These are phyloP conservation scores for Aphelenchoides avenae DNA, from an alignment of 1,140 invertebrate species.

Conservation along the genomic window DNA sequence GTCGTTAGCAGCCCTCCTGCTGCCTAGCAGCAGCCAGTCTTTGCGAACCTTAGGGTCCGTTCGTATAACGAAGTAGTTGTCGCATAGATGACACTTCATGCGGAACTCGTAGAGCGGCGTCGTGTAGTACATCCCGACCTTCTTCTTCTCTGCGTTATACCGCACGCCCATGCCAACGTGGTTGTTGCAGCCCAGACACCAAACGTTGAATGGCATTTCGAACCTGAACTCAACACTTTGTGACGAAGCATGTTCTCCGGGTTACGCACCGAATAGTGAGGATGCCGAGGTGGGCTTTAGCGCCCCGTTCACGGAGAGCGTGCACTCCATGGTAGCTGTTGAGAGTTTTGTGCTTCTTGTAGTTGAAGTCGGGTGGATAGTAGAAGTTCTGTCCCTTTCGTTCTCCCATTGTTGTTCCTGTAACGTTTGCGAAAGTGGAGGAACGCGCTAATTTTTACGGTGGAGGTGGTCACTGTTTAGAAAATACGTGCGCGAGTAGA, in stretches of 20 bases:
- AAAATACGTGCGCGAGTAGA: no score
- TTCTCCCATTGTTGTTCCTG: constrained; percentile 75
- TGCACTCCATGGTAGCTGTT: constrained; percentile 89
- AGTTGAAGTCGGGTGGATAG: constrained; percentile 98
- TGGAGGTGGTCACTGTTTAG: no score
- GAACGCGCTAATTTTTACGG: no score
- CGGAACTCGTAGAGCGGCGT: constrained; percentile 95
- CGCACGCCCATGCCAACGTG: constrained; percentile 94
- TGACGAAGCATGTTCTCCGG: not conserved
- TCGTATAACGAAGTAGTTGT: constrained; percentile 95
- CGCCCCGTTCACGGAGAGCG: constrained; percentile 85
- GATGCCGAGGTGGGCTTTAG: constrained; percentile 89
- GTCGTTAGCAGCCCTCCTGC: not conserved
- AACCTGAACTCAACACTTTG: constrained; percentile 67
- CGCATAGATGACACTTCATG: constrained; percentile 98
- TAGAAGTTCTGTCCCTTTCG: constrained; percentile 76
- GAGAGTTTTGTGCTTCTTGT: constrained; percentile 75
- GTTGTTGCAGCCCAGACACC: constrained; percentile 94
- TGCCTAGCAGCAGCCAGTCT: not conserved
- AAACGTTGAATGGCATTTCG: constrained; percentile 99
- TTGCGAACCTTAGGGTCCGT: constrained; percentile 84
- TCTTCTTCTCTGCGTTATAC: constrained; percentile 98
- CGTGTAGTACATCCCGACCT: constrained; percentile 97
- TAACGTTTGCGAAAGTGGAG: no score
- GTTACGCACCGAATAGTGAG: constrained; percentile 75